Evolutionary conservation across 2,888 invertebrate species (phyloP), one percentile per base, ranked within the genome.

Genomic region (Polydesmus complanatus): DNA sequence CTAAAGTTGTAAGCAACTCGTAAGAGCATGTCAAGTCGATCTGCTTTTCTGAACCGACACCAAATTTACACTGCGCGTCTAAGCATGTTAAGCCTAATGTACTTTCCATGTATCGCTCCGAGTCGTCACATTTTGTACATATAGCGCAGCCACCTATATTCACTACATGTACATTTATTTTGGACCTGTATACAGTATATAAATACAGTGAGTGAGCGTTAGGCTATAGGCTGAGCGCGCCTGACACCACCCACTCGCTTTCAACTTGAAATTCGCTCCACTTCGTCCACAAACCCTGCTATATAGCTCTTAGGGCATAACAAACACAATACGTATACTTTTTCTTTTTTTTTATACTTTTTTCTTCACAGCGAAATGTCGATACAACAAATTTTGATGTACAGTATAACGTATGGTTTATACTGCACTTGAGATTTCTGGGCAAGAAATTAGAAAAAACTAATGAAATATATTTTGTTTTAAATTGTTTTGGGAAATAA

Each of bases 61-160:
- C 57, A 49, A 57, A 57, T 57, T 57, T 57, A 48, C 49, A 57
- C 57, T 21, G 19, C 26, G 57, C 47, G 21, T 26, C n/a, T 37
- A 48, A 47, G 37, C 27, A 21, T 27, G 27, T 37, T 60, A 60
- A 60, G 60, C 60, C 60, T 60, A 60, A 60, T 60, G 60, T 60
- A 60, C 60, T 60, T 60, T 60, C 54, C 60, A 54, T 60, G 60
- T 60, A 60, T 47, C 60, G 60, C 60, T 60, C 60, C 60, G 49
- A 60, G 60, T 60, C 60, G 54, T 60, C 54, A 60, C 60, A 60
- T 60, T 37, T 60, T 60, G 60, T 60, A 60, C 60, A 60, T 60
- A 60, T 60, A 52, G 54, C 54, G 59, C 59, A 21, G 56, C 54
- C 48, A 22, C 56, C 48, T 51, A 51, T 51, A n/a, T 51, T 5